Evolutionary conservation across 2,888 invertebrate species (phyloP), one percentile per base, ranked within the genome.

Genomic region (Cerastis leucographa): DNA sequence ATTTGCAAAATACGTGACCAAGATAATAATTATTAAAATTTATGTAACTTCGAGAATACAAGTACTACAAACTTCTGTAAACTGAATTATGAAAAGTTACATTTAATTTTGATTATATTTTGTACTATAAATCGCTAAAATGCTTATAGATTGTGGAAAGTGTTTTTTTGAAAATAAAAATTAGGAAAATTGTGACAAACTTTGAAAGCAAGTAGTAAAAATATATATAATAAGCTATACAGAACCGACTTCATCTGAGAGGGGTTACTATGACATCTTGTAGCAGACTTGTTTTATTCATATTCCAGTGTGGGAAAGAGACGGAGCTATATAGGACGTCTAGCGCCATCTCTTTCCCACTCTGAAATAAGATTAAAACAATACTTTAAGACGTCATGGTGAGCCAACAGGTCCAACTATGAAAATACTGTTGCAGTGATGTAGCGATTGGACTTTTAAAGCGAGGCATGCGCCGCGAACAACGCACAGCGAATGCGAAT

Each of bases 1-100:
- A 65, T 65, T 72, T 56, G n/a, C 44, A 51, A 35, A 56, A 65
- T 17, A 79, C 79, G 71, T 84, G 80, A 79, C 80, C 17, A 9
- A 66, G 71, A 79, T 81, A 61, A 49, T 42, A 35, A 35, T 35
- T 35, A 61, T 14, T n/a, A 54, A 46, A 8, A 51, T 22, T 46
- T 68, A 80, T 25, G 25, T 35, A 14, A 71, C 8, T 49, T n/a
- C 17, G 19, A 22, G 19, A 71, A 80, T 35, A 29, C 19, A 2
- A 59, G 29, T 42, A 42, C 29, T 19, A 49, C 19, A 1, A n/a
- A n/a, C 5, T 56, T 79, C 29, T 69, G 46, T 29, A 29, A 29
- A 59, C 5, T n/a, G 35, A 35, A 35, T 35, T 56, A 42, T n/a
- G 2, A 19, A 29, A 35, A 19, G 17, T 17, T 11, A 44, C 1